A percentile compares a stretch with the other conserved stretches of the same genome.
phyloP scores from a whole-genome alignment of 2,888 invertebrate genomes.

The Lasioglossum zephyrum region DNA sequence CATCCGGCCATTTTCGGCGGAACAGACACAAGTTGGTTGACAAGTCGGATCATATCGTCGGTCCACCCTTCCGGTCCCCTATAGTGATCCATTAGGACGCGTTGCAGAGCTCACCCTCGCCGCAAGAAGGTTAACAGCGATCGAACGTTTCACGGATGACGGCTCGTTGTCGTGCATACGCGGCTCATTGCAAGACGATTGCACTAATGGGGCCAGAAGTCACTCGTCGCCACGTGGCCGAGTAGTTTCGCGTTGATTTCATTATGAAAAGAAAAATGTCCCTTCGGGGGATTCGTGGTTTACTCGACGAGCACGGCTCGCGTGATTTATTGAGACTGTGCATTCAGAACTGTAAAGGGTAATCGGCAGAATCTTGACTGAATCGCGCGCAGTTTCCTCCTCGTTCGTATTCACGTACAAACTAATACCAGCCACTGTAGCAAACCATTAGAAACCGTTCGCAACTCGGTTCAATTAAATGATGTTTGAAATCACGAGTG shows the following conservation, averaged over 20 bases:
- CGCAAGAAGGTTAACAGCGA: constrained; percentile 75
- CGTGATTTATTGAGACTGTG: constrained; percentile 34
- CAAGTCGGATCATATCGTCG: constrained; percentile 65
- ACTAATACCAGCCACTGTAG: background rate
- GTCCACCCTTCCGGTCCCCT: constrained; percentile 65
- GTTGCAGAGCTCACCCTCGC: constrained; percentile 69
- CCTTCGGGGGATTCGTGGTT: background rate
- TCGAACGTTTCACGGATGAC: constrained; percentile 78
- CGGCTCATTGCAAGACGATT: constrained; percentile 63
- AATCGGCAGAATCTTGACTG: background rate
- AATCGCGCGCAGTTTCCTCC: background rate
- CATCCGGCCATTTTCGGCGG: constrained; percentile 36
- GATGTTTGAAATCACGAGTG: background rate
- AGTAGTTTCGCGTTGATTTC: constrained; percentile 54
- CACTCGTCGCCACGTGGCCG: constrained; percentile 71
- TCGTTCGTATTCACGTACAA: background rate
- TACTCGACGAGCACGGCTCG: background rate
- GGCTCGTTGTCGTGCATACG: constrained; percentile 68
- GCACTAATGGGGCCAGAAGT: constrained; percentile 71
- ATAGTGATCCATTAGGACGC: constrained; percentile 63
- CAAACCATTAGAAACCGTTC: background rate
- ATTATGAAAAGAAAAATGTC: constrained; percentile 42
- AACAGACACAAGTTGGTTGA: constrained; percentile 56
- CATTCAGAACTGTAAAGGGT: constrained; percentile 3
- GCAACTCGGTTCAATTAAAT: background rate